Evolutionary conservation across 2,113 vertebrate species (phyloP).

Genomic region (Spea bombifrons): DNA sequence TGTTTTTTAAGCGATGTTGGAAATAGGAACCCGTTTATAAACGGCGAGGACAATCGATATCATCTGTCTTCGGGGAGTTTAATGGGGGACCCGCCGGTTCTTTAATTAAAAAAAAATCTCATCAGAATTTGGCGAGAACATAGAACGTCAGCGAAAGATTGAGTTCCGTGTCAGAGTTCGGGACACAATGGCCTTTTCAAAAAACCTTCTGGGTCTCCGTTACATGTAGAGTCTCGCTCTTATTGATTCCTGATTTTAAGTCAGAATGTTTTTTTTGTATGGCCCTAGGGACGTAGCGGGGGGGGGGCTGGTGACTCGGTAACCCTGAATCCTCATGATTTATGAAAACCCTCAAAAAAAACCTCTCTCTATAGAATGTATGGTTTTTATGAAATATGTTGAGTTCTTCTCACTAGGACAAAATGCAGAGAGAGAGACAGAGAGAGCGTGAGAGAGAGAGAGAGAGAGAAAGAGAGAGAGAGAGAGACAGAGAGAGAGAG

Average conservation of each 20-base stretch:
- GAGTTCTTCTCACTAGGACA: neutral
- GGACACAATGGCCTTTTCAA: neutral
- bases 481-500: too few species aligned
- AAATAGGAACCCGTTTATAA: conserved; percentile 24
- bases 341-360: neutral
- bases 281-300: neutral
- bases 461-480: too few species aligned
- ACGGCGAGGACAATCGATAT: conserved; percentile 36
- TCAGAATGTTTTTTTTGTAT: neutral
- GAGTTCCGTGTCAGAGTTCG: neutral
- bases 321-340: neutral
- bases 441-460: too few species aligned
- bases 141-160: neutral
- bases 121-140: conserved; percentile 3
- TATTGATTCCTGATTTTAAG: neutral
- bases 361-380: neutral
- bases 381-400: too few species aligned
- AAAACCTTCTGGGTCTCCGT: neutral
- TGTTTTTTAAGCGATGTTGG: conserved; percentile 1
- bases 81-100: conserved; percentile 7
- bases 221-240: neutral
- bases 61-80: conserved; percentile 28
- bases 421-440: too few species aligned
- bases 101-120: conserved; percentile 39
- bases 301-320: neutral